phyloP scores from a whole-genome alignment of 2,113 vertebrate species.

The Pungitius pungitius region DNA sequence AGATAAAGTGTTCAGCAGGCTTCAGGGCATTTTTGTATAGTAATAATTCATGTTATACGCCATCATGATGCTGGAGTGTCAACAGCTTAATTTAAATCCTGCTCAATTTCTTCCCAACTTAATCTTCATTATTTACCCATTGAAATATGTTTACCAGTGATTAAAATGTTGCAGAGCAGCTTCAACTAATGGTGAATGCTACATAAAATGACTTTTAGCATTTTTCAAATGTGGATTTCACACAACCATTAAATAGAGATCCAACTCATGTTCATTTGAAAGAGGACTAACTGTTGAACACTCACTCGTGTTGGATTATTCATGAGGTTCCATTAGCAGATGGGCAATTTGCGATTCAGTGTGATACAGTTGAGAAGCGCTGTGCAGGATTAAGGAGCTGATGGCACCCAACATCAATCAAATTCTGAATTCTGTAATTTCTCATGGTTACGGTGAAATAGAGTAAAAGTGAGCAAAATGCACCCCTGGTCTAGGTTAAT shows the following conservation, averaged over 20 bases:
- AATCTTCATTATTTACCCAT: constrained; percentile 79
- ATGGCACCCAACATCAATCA: constrained; percentile 54
- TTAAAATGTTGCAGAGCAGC: constrained; percentile 71
- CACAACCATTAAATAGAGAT: constrained; percentile 52
- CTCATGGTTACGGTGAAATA: constrained; percentile 43
- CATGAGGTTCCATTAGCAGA: constrained; percentile 66
- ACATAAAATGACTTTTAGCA: constrained; percentile 34
- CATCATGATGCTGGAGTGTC: constrained; percentile 68
- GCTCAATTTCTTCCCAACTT: constrained; percentile 72
- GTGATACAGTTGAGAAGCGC: constrained; percentile 60
- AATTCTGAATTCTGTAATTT: constrained; percentile 46
- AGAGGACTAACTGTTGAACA: constrained; percentile 39
- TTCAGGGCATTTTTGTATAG: constrained; percentile 72
- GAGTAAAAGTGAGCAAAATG: constrained; percentile 42
- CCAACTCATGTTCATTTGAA: constrained; percentile 43
- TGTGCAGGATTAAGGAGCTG: constrained; percentile 45
- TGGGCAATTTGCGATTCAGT: constrained; percentile 68
- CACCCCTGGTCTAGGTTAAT: constrained; percentile 39
- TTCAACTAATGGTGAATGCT: constrained; percentile 32
- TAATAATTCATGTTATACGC: constrained; percentile 75
- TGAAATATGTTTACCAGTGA: constrained; percentile 76
- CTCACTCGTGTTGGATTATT: constrained; percentile 66
- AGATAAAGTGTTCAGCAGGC: constrained; percentile 74
- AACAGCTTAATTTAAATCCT: constrained; percentile 76
- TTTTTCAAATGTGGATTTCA: constrained; percentile 48